Evolutionary conservation across 1,140 invertebrate species (phyloP), one percentile per base, ranked within the genome.

Genomic region (Drosophila mayri): DNA sequence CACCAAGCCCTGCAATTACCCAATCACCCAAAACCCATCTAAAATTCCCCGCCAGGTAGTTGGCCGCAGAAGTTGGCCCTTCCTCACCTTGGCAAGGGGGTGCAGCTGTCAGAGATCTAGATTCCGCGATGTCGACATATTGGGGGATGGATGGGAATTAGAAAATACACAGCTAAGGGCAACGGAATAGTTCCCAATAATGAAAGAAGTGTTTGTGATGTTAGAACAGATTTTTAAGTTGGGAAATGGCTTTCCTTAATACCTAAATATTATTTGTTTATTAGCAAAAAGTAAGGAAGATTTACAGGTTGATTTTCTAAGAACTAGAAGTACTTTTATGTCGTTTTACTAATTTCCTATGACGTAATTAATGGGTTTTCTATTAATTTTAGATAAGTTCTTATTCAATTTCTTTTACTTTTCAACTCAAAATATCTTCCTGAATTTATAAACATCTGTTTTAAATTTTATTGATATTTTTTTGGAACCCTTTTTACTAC

Each of bases 41-140:
- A 14, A n/a, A 37, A 37, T 22, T 28, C 28, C 64, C 28, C 67
- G 35, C 8, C 52, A n/a, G 43, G 1, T 4, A 25, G 25, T 25
- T 25, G 25, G 25, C 25, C 25, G 25, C 16, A 37, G 50, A 32
- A 37, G 12, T 54, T 10, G 2, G 47, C 9, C 16, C 18, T 37
- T 32, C 41, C 40, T 22, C 22, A 8, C 61, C n/a, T 43, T 44
- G 61, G 54, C 67, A 74, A 59, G 62, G 54, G 54, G 54, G 54
- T 43, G 28, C 73, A 65, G 77, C 84, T 88, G 84, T 88, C 85
- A 84, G 70, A 81, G 78, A 88, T 76, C 70, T 37, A 50, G 54
- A 72, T 88, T 22, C 37, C 22, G 37, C 73, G 85, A 88, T 88
- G 77, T 67, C 66, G 62, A 54, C 66, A 67, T 38, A 44, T 67